Percentiles rank a stretch among this genome's conserved stretches.
Evolutionary conservation across 1,140 invertebrate genomes (phyloP).

Genomic region (Branchinecta lynchi): DNA sequence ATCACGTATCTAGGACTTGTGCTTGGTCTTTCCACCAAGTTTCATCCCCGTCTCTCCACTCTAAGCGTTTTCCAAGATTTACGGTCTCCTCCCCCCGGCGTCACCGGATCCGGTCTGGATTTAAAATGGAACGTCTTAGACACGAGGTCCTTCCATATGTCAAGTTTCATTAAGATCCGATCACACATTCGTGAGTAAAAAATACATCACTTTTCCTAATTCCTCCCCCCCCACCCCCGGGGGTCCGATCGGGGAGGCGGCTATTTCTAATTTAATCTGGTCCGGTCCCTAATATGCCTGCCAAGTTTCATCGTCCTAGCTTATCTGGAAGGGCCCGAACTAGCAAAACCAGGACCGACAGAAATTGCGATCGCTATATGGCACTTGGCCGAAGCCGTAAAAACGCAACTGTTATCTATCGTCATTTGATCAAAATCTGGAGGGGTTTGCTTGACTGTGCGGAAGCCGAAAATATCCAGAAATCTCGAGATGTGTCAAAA

Average conservation of each 20-base stretch:
- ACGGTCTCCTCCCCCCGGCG: too few species aligned
- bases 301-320: slow-evolving; percentile 5
- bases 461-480: too few species aligned
- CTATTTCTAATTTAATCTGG: not conserved
- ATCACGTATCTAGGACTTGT: too few species aligned
- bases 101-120: not conserved
- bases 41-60: too few species aligned
- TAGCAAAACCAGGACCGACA: not conserved
- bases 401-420: too few species aligned
- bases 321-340: not conserved
- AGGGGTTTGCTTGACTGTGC: too few species aligned
- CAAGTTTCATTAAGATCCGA: slow-evolving; percentile 9
- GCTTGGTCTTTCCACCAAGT: too few species aligned
- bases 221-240: not conserved
- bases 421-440: too few species aligned
- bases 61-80: too few species aligned
- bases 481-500: too few species aligned
- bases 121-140: not conserved
- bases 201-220: slow-evolving; percentile 6
- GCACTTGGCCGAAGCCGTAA: too few species aligned
- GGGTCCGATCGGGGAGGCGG: not conserved
- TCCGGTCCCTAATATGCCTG: not conserved
- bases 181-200: not conserved
- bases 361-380: too few species aligned
- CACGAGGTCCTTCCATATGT: slow-evolving; percentile 8